Evolutionary conservation across 2,113 vertebrate genomes (phyloP), one percentile per base, ranked within the genome.

Genomic region (Microcebus tavaratra): DNA sequence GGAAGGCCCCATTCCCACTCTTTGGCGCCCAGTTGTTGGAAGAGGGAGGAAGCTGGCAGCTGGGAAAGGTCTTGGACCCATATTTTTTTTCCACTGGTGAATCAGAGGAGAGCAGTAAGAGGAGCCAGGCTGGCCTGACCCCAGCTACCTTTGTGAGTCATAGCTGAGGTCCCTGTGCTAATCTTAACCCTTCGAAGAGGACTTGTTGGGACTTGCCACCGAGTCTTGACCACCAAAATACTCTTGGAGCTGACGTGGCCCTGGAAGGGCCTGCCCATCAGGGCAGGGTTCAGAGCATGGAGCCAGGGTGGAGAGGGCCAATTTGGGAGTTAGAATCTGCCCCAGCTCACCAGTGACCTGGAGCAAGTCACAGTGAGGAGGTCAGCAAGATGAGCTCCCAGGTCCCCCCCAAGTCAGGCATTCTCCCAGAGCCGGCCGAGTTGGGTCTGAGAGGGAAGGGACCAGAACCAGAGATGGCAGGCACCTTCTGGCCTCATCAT

Each of bases 101-200:
- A 98, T 98, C 98, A 98, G 98, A 97, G 67, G 70, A 98, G 88
- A 95, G 86, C 61, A 67, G 97, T 96, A 97, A 98, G 42, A 81
- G 91, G 39, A 5, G 73, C 96, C 97, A 95, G 88, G 95, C 96
- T 98, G 98, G 98, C 97, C 95, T 93, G 83, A 93, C 95, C 94
- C 97, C 82, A 97, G 96, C 73, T 96, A 98, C 98, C 97, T 98
- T 97, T 98, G 92, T 98, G 98, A 99, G 98, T 99, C 98, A 98
- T 0, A 94, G 97, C 95, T 96, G 97, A 98, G 91, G 97, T 97
- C 96, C 96, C 95, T 91, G 45, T 97, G 96, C 98, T 98, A 98
- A 98, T 98, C 98, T 98, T 98, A 98, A 97, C 97, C 86, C 94
- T 97, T 97, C 83, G 34, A 85, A 94, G 96, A 86, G 93, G 96